Conservation (phyloP, 1,140 invertebrate species). For the Watersipora subatra region DNA sequence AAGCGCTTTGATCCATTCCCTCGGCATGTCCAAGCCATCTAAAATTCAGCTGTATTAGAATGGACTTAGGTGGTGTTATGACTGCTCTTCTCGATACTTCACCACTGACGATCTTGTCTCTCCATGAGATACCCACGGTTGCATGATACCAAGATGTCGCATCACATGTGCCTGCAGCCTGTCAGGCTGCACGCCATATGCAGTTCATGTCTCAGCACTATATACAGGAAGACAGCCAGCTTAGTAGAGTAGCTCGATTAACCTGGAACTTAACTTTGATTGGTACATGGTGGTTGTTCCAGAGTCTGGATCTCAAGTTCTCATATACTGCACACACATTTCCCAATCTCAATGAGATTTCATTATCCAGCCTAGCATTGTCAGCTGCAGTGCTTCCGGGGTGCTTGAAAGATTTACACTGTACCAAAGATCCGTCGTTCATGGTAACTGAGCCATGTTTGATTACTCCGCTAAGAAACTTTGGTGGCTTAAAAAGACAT, state of each 20-base stretch:
- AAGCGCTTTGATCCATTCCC: background rate
- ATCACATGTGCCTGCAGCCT: background rate
- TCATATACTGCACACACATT: background rate
- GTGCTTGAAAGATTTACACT: background rate
- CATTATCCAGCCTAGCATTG: background rate
- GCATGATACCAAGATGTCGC: background rate
- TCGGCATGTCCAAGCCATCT: background rate
- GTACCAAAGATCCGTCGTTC: background rate
- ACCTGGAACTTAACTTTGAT: background rate
- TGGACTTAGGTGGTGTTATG: background rate
- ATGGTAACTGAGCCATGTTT: background rate
- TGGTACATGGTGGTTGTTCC: background rate
- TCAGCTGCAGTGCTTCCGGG: background rate
- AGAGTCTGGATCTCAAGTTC: background rate
- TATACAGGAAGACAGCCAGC: too few relatives aligned
- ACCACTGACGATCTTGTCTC: background rate
- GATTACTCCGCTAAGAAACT: background rate
- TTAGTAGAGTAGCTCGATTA: background rate
- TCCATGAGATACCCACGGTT: background rate
- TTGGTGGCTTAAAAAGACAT: background rate
- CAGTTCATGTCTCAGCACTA: background rate
- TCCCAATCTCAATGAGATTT: background rate
- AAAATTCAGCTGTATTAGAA: background rate
- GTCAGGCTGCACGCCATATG: background rate
- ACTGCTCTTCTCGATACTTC: background rate